Evolutionary conservation across 2,888 invertebrate genomes (phyloP).

Genomic region (Candidula unifasciata): DNA sequence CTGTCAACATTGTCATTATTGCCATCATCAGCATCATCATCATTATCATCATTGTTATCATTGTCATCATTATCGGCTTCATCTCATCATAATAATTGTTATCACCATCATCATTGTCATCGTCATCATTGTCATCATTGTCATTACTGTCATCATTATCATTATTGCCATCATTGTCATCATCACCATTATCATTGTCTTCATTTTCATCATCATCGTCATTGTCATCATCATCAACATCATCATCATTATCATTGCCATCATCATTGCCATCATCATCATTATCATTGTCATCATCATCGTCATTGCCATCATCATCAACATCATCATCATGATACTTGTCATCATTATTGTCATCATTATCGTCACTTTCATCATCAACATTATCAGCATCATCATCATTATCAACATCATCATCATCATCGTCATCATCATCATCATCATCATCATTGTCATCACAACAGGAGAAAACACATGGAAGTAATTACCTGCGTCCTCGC

Average conservation of each 20-base stretch:
- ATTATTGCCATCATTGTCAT: neutral
- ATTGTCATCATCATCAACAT: neutral
- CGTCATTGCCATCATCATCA: neutral
- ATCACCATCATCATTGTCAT: neutral
- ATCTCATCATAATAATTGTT: too few species aligned
- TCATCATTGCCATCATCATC: neutral
- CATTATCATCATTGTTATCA: neutral
- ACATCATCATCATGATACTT: too few species aligned
- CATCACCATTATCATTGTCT: neutral
- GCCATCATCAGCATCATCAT: neutral
- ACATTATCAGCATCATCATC: too few species aligned
- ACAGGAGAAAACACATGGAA: too few species aligned
- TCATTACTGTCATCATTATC: neutral
- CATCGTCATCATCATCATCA: too few species aligned
- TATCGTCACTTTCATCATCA: too few species aligned
- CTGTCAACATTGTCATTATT: too few species aligned
- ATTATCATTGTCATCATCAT: neutral
- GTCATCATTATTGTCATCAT: too few species aligned
- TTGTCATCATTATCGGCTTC: neutral
- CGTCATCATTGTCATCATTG: neutral
- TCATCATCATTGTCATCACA: too few species aligned
- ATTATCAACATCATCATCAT: too few species aligned
- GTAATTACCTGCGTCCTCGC: too few species aligned
- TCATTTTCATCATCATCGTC: neutral
- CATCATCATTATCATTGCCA: too few species aligned